Percentiles rank a stretch among this genome's conserved stretches.
phyloP scores from a whole-genome alignment of 2,113 vertebrate species.

The Peucedramus taeniatus region DNA sequence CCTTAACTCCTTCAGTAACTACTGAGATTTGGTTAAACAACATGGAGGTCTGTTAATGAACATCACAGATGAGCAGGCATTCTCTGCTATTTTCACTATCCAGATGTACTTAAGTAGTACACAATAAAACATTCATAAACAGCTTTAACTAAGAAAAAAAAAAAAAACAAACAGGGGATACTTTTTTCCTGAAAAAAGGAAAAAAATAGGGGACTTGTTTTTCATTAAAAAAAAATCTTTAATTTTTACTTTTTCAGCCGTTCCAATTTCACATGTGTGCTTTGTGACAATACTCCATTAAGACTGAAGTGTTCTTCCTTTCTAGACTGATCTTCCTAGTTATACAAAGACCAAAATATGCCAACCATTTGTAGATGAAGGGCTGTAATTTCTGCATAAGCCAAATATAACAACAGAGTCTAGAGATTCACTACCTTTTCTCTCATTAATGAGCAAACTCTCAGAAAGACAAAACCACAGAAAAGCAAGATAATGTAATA shows the following conservation, averaged over 20 bases:
- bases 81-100: background rate
- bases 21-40: background rate
- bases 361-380: background rate
- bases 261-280: background rate
- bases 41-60: background rate
- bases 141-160: background rate
- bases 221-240: fast-evolving
- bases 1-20: background rate
- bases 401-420: background rate
- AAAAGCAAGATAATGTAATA: background rate
- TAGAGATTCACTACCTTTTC: background rate
- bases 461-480: background rate
- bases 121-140: background rate
- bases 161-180: too few relatives aligned
- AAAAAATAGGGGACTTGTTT: fast-evolving
- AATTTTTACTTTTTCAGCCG: background rate
- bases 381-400: background rate
- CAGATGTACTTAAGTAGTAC: background rate
- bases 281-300: background rate
- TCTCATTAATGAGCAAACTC: background rate
- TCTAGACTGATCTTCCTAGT: background rate
- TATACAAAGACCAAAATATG: background rate
- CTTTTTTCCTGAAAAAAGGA: background rate
- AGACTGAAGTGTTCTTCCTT: background rate
- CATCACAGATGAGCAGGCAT: background rate